Evolutionary conservation across 2,113 vertebrate species (phyloP), one percentile per base, ranked within the genome.

Genomic region (Eleginops maclovinus): DNA sequence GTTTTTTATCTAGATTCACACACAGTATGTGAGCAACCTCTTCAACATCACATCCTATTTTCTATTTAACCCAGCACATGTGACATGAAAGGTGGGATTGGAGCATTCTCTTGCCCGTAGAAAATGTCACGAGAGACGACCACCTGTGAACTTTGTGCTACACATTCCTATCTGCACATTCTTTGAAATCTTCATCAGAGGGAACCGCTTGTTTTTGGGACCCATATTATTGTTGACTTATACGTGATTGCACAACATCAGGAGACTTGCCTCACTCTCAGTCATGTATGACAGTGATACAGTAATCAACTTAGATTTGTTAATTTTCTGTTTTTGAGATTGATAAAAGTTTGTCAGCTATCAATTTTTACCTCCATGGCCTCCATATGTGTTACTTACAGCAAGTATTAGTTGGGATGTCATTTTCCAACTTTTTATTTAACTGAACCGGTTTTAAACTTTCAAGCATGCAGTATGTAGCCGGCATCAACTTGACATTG

Each of bases 211-310:
- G 82, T 79, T 85, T 36, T 79, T 72, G 61, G 41, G 28, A 75
- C 47, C 22, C 84, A 83, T 62, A 81, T 76, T 40, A 72, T 24
- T 16, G 31, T 84, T 91, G 86, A 70, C 3, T 83, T 77, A 67
- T 62, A 65, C 87, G 74, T 82, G 88, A 86, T 22, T 77, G 74
- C 75, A 49, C 86, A 36, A 40, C 75, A 83, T 88, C 75, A 86
- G 49, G 86, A 66, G 49, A 41, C 28, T 5, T 13, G 9, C 5
- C 54, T 67, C 41, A n/a, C 17, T 26, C 75, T 15, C 19, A 26
- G 31, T 28, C 16, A 13, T 58, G 53, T 28, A 47, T 36, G 28
- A n/a, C 10, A 46, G n/a, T 31, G 6, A 72, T 2, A 22, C 0
- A 71, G 9, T 31, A 59, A 36, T 44, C 0, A 17, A 63, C 40